Percentiles rank a stretch among this genome's conserved stretches.
These are phyloP conservation scores for Pseudopleuronectes americanus DNA, from an alignment of 2,797 vertebrate genomes.

Conservation along the genomic window DNA sequence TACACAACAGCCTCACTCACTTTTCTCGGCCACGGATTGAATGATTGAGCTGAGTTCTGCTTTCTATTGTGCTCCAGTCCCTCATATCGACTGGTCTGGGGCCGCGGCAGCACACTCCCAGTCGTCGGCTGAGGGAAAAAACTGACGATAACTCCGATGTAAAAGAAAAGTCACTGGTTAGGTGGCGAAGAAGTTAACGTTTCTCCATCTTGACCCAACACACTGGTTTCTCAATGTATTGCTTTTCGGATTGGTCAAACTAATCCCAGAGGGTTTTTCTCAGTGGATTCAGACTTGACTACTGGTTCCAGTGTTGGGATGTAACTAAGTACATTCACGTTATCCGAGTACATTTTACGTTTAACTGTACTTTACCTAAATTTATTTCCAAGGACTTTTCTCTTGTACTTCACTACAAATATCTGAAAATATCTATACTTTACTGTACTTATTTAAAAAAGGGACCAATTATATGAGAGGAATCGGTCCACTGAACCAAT, in stretches of 20 bases:
- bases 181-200: not conserved
- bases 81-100: slow-evolving; percentile 70
- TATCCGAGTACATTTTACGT: no score
- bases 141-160: slow-evolving; percentile 36
- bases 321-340: no score
- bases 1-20: slow-evolving; percentile 68
- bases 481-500: no score
- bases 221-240: slow-evolving; percentile 1
- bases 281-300: no score
- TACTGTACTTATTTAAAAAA: no score
- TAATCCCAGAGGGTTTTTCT: not conserved
- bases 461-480: no score
- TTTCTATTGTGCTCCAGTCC: slow-evolving; percentile 65
- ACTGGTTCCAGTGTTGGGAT: no score
- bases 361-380: no score
- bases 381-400: no score
- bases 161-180: slow-evolving; percentile 33
- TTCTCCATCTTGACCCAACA: slow-evolving; percentile 10
- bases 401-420: no score
- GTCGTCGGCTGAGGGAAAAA: slow-evolving; percentile 22
- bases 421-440: no score
- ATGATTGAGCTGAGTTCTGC: slow-evolving; percentile 78
- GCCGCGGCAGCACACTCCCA: slow-evolving; percentile 45
- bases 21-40: slow-evolving; percentile 73
- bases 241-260: slow-evolving; percentile 18